Base-by-base conservation (phyloP, 2,797 vertebrate species). In the Cyprinodon diabolis region DNA sequence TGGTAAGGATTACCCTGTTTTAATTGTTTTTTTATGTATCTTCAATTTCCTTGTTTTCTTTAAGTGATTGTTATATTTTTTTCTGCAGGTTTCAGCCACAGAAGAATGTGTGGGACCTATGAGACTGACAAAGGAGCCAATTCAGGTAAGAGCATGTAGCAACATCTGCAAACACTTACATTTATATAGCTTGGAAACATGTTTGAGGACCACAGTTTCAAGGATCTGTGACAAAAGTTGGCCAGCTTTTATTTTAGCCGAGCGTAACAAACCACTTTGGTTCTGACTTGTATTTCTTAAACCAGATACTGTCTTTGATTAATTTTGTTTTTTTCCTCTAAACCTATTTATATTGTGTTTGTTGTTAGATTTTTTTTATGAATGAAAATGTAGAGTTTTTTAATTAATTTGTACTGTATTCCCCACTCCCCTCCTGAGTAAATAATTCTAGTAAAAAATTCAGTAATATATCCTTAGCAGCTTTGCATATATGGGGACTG, bases 101-200 rank as follows among this genome's bases (percentile, higher is more conserved):
- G 97, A 98, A 91, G 93, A 97, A 86, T 95, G 95, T 86, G 92
- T 99, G 6, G 97, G 97, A 80, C 96, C 97, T n/a, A 99, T 98
- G 97, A 96, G 94, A 94, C 86, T 98, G 90, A 97, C 94, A 9
- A 97, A 97, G 88, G 96, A 98, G 87, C 96, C 96, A 10, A 95
- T 97, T 78, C 97, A 99, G 96, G 97, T 98, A 94, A 49, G 87
- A 74, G 6, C 0, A 8, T 57, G 40, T 21, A 21, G 0, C n/a
- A 6, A 49, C 19, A 25, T 62, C 54, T 74, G 68, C 30, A 55
- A 56, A 30, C 37, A 21, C 10, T 14, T 6, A 35, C 15, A 14
- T 1, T 66, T 17, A 21, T 21, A 35, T 55, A 47, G 43, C 17
- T 49, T 58, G 6, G 21, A 19, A 15, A 3, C 45, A 23, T 51